Evolutionary conservation across 2,888 invertebrate species (phyloP), one percentile per base, ranked within the genome.

Genomic region (Apamea sordens): DNA sequence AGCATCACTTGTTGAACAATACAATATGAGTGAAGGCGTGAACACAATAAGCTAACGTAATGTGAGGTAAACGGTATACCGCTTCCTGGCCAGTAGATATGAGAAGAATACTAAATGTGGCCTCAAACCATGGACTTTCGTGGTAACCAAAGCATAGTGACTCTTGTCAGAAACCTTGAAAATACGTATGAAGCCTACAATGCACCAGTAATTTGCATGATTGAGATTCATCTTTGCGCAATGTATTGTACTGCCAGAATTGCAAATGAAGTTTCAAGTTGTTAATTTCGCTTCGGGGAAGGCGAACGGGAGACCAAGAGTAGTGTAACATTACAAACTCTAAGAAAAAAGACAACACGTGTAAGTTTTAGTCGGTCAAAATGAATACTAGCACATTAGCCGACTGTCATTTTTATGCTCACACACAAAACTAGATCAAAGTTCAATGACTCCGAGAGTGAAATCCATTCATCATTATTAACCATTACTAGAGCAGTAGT

Each of bases 401-500:
- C 89, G 90, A 87, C 89, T 90, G 92, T 92, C 92, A 94, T 93
- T 93, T 84, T 93, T 88, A 94, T 95, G 93, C 95, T 95, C 93
- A 95, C 95, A 91, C 90, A 91, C 88, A 86, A 90, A 96, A 95
- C 93, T 94, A 93, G 95, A 93, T 91, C 95, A 95, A 94, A 96
- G 96, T 96, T 96, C 95, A 95, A 93, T 92, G 96, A 95, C 96
- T 93, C 91, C 89, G 89, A 94, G 92, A 95, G 95, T 95, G 94
- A 95, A 95, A 95, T 91, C 94, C 94, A 96, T 96, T 96, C 95
- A 95, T 94, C 94, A 94, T 91, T 87, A 89, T 91, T 92, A 80
- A 92, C 91, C 91, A 94, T 93, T 93, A 95, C 93, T 94, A 93
- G 93, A 93, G 94, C 94, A 93, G 93, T 94, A 93, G 94, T 94